Percentiles rank a stretch among this genome's conserved stretches.
phyloP scores from a whole-genome alignment of 2,113 vertebrate genomes.

The Dendrocopos noguchii region DNA sequence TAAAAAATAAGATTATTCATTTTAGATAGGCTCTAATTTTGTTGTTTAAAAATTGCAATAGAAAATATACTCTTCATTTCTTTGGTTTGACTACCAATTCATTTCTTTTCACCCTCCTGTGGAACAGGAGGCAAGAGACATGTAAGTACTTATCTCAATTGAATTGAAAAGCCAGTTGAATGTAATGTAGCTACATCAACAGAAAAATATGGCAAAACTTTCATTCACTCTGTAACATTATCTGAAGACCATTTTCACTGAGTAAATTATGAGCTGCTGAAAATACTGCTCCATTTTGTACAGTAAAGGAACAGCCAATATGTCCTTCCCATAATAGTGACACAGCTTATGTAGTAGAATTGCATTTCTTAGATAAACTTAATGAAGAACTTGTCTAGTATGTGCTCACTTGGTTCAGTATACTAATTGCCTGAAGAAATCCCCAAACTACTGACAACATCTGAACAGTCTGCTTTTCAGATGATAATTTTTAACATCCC shows the following conservation, averaged over 20 bases:
- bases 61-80: neutral
- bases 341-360: neutral
- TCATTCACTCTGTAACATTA: neutral
- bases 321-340: neutral
- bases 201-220: neutral
- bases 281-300: neutral
- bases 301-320: neutral
- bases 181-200: neutral
- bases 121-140: neutral
- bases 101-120: neutral
- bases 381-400: neutral
- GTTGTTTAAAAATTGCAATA: neutral
- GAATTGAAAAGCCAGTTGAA: constrained; percentile 5
- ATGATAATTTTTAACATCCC: neutral
- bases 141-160: neutral
- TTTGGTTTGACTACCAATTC: neutral
- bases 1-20: neutral
- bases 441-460: neutral
- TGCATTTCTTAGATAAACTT: neutral
- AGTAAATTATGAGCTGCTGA: neutral
- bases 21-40: neutral
- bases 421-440: neutral
- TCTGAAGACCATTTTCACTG: neutral
- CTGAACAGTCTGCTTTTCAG: neutral
- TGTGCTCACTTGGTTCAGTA: neutral